Evolutionary conservation across 1,140 invertebrate species (phyloP).

Genomic region (Sinella curviseta): DNA sequence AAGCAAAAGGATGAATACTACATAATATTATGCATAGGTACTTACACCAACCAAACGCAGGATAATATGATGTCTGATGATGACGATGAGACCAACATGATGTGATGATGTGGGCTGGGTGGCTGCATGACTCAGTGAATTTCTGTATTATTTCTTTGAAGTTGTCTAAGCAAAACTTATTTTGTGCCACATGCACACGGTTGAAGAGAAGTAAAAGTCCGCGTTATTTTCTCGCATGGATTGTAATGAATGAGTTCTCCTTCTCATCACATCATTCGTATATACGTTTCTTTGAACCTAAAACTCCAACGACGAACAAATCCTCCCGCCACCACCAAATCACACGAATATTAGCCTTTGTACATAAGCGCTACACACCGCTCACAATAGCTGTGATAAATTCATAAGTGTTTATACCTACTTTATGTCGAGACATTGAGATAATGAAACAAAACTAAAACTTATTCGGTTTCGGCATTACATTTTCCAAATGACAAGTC

Average conservation of each 20-base stretch:
- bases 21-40: not conserved
- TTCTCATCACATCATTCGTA: not conserved
- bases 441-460: no score
- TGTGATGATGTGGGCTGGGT: not conserved
- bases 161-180: not conserved
- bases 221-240: not conserved
- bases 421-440: no score
- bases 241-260: slow-evolving; percentile 7
- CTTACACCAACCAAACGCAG: not conserved
- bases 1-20: not conserved
- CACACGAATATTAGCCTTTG: no score
- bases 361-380: no score
- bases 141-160: not conserved
- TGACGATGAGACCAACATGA: not conserved
- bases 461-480: no score
- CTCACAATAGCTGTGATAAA: no score
- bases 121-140: not conserved
- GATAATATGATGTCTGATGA: not conserved
- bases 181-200: not conserved
- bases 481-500: no score
- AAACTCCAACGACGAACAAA: no score
- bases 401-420: no score
- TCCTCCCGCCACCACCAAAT: no score
- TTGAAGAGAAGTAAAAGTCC: not conserved
- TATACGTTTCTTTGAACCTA: no score